Conservation (phyloP, 92 coral and sea anemone species). For the Paramuricea clavata region DNA sequence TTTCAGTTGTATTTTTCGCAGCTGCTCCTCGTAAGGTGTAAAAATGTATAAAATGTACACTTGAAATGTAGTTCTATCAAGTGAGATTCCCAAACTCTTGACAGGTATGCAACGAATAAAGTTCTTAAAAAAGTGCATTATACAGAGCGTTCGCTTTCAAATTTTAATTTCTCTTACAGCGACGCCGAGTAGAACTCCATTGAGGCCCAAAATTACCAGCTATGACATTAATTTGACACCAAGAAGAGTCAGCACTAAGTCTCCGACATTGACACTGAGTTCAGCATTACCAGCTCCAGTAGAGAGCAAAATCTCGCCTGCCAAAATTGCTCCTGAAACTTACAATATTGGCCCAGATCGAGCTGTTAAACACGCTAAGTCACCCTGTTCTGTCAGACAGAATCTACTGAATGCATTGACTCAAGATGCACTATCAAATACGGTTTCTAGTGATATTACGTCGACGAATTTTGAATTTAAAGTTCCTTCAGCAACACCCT, state of each 20-base stretch:
- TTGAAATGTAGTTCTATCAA: too few relatives aligned
- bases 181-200: slow-evolving; percentile 24
- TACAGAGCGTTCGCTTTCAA: too few relatives aligned
- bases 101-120: too few relatives aligned
- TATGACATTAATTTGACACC: not conserved
- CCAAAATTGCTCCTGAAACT: not conserved
- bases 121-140: too few relatives aligned
- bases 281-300: slow-evolving; percentile 18
- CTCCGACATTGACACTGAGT: slow-evolving; percentile 22
- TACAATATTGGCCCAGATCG: not conserved
- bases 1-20: too few relatives aligned
- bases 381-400: slow-evolving; percentile 18
- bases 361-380: not conserved
- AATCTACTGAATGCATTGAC: slow-evolving; percentile 17
- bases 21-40: too few relatives aligned
- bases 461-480: slow-evolving; percentile 11
- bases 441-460: not conserved
- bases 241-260: slow-evolving; percentile 27
- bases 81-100: too few relatives aligned
- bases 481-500: not conserved
- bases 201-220: not conserved
- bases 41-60: too few relatives aligned
- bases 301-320: not conserved
- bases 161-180: slow-evolving; percentile 1
- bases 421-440: not conserved